Conservation (phyloP, 1,140 invertebrate species). For the Cotesia vestalis region DNA sequence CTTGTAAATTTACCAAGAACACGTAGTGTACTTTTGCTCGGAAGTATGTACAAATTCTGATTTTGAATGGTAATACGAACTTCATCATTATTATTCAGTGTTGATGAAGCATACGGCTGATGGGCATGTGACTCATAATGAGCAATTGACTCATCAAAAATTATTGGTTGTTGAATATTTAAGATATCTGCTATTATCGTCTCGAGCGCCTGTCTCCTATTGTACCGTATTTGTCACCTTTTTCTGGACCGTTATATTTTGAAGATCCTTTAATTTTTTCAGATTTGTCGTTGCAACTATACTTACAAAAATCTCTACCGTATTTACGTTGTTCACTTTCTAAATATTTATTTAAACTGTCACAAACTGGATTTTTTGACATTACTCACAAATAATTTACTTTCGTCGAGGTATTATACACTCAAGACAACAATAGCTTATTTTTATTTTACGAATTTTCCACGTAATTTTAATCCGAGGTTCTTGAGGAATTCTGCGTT, state of each 20-base stretch:
- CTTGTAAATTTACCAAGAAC: neutral
- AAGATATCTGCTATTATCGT: conserved; percentile 26
- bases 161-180: conserved; percentile 39
- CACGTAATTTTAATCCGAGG: conserved; percentile 11
- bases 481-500: neutral
- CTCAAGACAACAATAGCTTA: conserved; percentile 31
- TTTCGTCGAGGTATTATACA: conserved; percentile 1
- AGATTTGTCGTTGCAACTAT: too few relatives aligned
- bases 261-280: too few relatives aligned
- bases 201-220: too few relatives aligned
- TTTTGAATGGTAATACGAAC: conserved; percentile 41
- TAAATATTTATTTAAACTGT: too few relatives aligned
- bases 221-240: too few relatives aligned
- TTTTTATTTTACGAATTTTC: neutral
- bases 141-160: conserved; percentile 44
- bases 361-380: too few relatives aligned
- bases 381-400: too few relatives aligned
- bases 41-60: conserved; percentile 54
- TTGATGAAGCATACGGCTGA: neutral
- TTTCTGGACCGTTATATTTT: too few relatives aligned
- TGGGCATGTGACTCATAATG: conserved; percentile 50
- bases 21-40: conserved; percentile 6
- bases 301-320: too few relatives aligned
- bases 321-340: too few relatives aligned
- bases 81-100: neutral